phyloP scores from a whole-genome alignment of 2,888 invertebrate species.

The Erannis defoliaria region DNA sequence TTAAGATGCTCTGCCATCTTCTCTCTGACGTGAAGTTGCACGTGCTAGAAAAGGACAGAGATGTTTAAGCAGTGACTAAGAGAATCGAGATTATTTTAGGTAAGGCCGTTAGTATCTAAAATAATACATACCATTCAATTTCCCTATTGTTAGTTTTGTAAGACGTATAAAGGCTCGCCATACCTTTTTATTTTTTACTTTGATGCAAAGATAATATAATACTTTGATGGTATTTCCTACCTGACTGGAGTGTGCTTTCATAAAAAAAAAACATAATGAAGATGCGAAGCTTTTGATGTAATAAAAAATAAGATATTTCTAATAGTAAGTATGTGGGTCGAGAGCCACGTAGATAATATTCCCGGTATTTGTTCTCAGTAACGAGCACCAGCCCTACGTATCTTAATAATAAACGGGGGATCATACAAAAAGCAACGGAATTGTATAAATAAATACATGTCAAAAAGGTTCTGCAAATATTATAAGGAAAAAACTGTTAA shows the following conservation, averaged over 20 bases:
- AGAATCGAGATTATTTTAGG: too few species aligned
- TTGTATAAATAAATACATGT: conserved; percentile 2
- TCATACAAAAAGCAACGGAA: background rate
- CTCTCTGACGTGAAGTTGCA: too few species aligned
- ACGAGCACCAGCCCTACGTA: background rate
- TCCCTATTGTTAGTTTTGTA: too few species aligned
- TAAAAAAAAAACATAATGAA: conserved; percentile 1
- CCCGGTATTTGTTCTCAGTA: conserved; percentile 5
- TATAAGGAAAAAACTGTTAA: conserved; percentile 5
- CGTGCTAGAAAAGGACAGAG: too few species aligned
- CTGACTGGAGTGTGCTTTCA: background rate
- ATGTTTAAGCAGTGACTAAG: too few species aligned
- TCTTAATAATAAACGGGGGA: conserved; percentile 1
- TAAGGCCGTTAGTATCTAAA: too few species aligned
- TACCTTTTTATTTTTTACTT: conserved; percentile 2
- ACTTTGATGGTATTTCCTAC: background rate
- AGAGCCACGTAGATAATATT: background rate
- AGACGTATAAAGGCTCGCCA: background rate
- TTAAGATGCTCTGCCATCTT: too few species aligned
- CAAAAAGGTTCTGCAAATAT: background rate
- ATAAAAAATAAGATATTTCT: background rate
- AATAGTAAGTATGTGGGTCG: background rate
- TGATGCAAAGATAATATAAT: too few species aligned
- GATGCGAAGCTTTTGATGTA: background rate
- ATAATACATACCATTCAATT: too few species aligned